Evolutionary conservation across 1,140 invertebrate genomes (phyloP), one percentile per base, ranked within the genome.

Genomic region (Drosophila littoralis): DNA sequence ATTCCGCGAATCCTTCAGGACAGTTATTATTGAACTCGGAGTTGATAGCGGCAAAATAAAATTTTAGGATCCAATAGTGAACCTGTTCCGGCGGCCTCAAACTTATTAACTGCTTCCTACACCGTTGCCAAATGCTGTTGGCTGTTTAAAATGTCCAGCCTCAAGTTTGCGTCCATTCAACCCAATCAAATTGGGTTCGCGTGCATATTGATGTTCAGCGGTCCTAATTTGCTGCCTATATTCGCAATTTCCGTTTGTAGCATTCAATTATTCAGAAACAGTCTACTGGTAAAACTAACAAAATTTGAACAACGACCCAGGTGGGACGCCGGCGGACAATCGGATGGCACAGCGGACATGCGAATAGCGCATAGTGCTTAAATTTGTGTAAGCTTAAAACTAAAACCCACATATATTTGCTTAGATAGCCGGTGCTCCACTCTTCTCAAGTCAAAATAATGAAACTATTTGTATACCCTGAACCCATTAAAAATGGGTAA

Each of bases 181-280:
- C 8, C 35, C 15, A 42, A 55, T 55, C 15, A n/a, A 40, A 42
- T 55, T 40, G 15, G 10, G 12, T 42, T 28, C 15, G 15, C 22
- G 12, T 48, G 1, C 17, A 48, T 48, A 48, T 35, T 9, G 50
- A 35, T 33, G 36, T 40, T 40, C 7, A n/a, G 15, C 4, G 52
- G 36, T 40, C 52, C 7, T 40, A 40, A 40, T 55, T 55, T n/a
- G 36, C 17, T 15, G 17, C 36, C 6, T 55, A 42, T 55, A 55
- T 17, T 55, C 15, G 52, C 36, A 55, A 55, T 55, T 55, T 55
- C 52, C 52, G 52, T 12, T 42, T n/a, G 15, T 28, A 55, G 36
- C 52, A 42, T 55, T 55, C 15, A 55, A 55, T 55, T 40, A 55
- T 42, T 55, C 36, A 55, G 52, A 3, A 42, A 28, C 36, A 28